phyloP scores from a whole-genome alignment of 2,797 vertebrate species.

The Diglossa cyanea region DNA sequence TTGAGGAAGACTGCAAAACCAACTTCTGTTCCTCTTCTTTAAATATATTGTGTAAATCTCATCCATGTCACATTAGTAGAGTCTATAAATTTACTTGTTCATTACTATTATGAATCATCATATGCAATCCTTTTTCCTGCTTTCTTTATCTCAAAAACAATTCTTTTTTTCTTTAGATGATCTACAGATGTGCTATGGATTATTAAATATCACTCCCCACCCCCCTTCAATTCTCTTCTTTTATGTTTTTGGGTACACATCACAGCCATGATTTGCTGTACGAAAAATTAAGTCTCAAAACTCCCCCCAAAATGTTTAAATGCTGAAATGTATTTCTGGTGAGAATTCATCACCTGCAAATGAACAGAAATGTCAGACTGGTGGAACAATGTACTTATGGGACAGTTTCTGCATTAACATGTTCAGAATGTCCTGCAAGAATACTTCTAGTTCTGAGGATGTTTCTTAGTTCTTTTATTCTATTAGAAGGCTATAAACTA shows the following conservation, averaged over 20 bases:
- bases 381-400: background rate
- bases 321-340: background rate
- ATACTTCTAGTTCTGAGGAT: background rate
- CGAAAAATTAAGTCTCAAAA: background rate
- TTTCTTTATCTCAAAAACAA: background rate
- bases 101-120: background rate
- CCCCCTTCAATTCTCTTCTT: background rate
- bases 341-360: background rate
- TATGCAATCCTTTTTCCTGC: background rate
- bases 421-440: background rate
- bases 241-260: background rate
- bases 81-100: background rate
- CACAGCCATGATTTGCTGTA: background rate
- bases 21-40: background rate
- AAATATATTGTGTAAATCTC: background rate
- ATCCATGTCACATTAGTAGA: background rate
- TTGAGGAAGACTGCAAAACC: background rate
- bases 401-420: background rate
- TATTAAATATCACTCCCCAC: background rate
- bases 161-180: background rate
- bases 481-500: background rate
- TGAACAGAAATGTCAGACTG: background rate
- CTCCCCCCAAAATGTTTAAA: background rate
- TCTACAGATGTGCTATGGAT: background rate
- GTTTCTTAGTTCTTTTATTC: background rate